Evolutionary conservation across 1,140 invertebrate species (phyloP).

Genomic region (Bicyclus anynana): DNA sequence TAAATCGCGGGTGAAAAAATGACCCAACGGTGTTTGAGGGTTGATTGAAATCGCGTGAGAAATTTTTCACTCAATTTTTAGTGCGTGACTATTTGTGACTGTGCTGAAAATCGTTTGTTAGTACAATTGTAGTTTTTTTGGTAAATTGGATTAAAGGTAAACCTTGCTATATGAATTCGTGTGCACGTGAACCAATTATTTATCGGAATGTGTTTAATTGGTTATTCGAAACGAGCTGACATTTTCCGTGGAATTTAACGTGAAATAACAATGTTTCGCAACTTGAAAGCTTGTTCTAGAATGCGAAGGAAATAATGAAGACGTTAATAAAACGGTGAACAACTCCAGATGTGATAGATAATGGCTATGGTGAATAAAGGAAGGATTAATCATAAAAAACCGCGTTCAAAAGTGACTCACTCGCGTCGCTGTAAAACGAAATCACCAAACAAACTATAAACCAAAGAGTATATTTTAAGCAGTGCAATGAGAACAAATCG

Average conservation of each 20-base stretch:
- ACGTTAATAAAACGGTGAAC: neutral
- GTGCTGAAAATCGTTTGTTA: constrained; percentile 6
- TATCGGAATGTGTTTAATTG: neutral
- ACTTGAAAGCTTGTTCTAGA: neutral
- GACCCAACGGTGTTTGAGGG: neutral
- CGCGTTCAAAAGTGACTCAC: constrained; percentile 46
- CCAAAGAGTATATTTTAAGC: constrained; percentile 59
- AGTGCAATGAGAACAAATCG: constrained; percentile 56
- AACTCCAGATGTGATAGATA: neutral
- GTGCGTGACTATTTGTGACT: constrained; percentile 18
- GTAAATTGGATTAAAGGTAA: constrained; percentile 12
- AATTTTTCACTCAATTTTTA: neutral
- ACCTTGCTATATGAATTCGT: neutral
- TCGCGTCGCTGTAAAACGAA: constrained; percentile 30
- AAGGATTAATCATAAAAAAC: constrained; percentile 12
- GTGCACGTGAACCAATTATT: neutral
- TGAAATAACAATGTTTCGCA: neutral
- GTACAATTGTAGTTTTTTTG: constrained; percentile 6
- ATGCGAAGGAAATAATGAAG: neutral
- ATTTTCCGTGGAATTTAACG: too few species aligned
- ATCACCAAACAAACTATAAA: constrained; percentile 40
- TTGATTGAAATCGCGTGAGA: constrained; percentile 10
- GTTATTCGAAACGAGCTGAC: neutral
- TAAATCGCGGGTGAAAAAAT: neutral
- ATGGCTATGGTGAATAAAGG: constrained; percentile 1